A percentile compares a stretch with the other conserved stretches of the same genome.
Conservation (phyloP, 2,888 invertebrate genomes). For the Himalopsyche anomala region DNA sequence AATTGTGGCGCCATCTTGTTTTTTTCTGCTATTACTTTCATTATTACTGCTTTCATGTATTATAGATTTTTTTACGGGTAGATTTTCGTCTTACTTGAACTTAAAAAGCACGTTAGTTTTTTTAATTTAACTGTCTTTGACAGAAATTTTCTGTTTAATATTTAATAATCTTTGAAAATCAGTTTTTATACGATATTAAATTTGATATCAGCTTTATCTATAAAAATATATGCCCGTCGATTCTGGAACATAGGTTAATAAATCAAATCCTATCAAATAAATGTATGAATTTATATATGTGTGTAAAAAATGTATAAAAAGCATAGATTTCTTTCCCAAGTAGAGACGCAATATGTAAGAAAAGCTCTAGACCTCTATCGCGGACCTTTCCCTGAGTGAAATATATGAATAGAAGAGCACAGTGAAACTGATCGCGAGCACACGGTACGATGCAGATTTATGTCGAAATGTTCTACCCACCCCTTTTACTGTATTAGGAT, state of each 20-base stretch:
- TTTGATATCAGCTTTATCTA: no score
- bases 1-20: no score
- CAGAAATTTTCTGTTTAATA: no score
- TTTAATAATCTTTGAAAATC: no score
- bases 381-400: slow-evolving; percentile 41
- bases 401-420: slow-evolving; percentile 36
- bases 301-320: slow-evolving; percentile 7
- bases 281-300: slow-evolving; percentile 9
- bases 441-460: slow-evolving; percentile 50
- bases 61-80: no score
- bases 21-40: no score
- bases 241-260: not conserved
- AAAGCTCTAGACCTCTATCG: slow-evolving; percentile 9
- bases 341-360: slow-evolving; percentile 7
- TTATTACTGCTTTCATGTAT: no score
- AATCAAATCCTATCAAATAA: slow-evolving; percentile 38
- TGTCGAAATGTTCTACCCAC: slow-evolving; percentile 49
- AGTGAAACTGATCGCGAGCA: slow-evolving; percentile 44
- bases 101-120: no score
- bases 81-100: no score
- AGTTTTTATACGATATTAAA: no score
- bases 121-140: no score
- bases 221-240: no score
- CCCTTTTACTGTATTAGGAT: slow-evolving; percentile 41
- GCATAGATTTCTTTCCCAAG: not conserved